phyloP scores from a whole-genome alignment of 2,113 vertebrate species.

The Sylvietta virens region DNA sequence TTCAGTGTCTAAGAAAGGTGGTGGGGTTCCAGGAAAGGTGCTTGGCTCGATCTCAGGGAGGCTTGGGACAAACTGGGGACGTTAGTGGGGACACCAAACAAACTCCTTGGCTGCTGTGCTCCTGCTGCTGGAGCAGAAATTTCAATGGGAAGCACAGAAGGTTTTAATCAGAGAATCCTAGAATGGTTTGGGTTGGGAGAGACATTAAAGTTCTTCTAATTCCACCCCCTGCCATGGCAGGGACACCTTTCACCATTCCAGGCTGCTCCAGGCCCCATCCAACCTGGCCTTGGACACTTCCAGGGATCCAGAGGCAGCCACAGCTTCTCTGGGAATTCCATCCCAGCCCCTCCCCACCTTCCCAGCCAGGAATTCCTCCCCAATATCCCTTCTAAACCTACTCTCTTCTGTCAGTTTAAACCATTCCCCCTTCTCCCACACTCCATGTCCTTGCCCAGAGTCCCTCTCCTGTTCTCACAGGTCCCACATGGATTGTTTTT shows the following conservation, averaged over 20 bases:
- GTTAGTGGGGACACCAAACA: neutral
- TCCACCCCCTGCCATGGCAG: neutral
- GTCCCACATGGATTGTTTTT: neutral
- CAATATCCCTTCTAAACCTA: neutral
- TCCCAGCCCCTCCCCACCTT: neutral
- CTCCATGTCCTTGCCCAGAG: neutral
- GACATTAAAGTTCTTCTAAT: neutral
- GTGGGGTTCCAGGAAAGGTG: neutral
- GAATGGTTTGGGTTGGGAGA: neutral
- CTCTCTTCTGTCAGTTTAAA: neutral
- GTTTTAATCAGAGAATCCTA: neutral
- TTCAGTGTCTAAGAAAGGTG: neutral
- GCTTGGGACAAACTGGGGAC: rapidly evolving
- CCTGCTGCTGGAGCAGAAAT: neutral
- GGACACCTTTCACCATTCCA: rapidly evolving
- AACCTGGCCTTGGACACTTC: rapidly evolving
- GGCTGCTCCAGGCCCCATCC: rapidly evolving
- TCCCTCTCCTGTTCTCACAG: neutral
- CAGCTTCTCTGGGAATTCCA: neutral
- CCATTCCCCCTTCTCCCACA: neutral
- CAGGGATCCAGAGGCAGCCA: neutral
- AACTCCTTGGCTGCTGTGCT: neutral
- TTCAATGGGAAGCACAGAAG: neutral
- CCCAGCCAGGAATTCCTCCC: neutral
- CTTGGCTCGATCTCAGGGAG: rapidly evolving